Evolutionary conservation across 2,113 vertebrate species (phyloP).

Genomic region (Amblyopsis rosae): DNA sequence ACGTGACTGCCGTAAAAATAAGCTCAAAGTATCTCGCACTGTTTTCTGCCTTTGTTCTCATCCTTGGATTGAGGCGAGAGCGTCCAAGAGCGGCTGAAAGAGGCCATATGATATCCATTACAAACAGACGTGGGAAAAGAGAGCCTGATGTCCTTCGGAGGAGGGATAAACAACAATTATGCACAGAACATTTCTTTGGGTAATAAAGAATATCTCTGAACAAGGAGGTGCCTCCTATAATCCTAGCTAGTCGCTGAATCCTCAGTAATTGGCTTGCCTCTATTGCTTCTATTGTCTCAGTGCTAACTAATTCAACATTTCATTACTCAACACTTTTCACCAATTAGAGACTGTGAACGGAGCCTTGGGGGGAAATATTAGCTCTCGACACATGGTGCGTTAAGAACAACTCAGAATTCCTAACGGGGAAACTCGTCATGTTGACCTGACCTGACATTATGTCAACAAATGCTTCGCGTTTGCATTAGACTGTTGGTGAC

Average conservation of each 20-base stretch:
- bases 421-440: too few species aligned
- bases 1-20: conserved; percentile 23
- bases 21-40: conserved; percentile 25
- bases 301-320: not conserved
- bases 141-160: conserved; percentile 52
- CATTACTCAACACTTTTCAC: not conserved
- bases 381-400: too few species aligned
- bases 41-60: conserved; percentile 21
- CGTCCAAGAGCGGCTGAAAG: conserved; percentile 28
- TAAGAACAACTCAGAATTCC: too few species aligned
- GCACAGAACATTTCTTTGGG: conserved; percentile 29
- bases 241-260: not conserved
- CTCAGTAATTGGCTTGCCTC: not conserved
- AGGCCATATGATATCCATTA: conserved; percentile 38
- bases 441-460: too few species aligned
- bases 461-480: too few species aligned
- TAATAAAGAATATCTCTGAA: conserved; percentile 31
- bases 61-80: conserved; percentile 19
- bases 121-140: conserved; percentile 23
- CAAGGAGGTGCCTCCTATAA: not conserved
- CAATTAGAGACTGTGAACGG: not conserved
- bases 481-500: too few species aligned
- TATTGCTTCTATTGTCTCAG: not conserved
- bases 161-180: conserved; percentile 35
- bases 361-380: not conserved